Evolutionary conservation across 2,797 vertebrate genomes (phyloP).

Genomic region (Varecia variegata): DNA sequence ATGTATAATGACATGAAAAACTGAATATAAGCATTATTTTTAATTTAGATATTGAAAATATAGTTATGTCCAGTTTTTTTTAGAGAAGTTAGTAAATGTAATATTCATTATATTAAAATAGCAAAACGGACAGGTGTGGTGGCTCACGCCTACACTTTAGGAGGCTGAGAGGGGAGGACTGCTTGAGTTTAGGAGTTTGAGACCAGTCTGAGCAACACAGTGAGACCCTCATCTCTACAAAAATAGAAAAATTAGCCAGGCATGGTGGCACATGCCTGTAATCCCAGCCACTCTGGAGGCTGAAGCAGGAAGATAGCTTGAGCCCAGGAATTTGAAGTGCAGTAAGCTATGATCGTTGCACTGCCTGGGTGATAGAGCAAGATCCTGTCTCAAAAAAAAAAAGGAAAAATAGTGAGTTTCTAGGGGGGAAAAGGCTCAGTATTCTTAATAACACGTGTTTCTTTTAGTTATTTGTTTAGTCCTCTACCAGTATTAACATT

Average conservation of each 20-base stretch:
- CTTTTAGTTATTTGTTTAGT: not conserved
- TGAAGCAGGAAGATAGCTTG: not conserved
- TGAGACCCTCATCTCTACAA: not conserved
- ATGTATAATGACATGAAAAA: conserved; percentile 43
- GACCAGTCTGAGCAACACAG: not conserved
- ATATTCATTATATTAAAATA: conserved; percentile 8
- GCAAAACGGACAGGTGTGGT: not conserved
- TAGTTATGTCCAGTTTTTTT: not conserved
- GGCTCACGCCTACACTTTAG: not conserved
- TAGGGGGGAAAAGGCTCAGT: not conserved
- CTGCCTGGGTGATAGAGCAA: not conserved
- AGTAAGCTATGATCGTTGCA: not conserved
- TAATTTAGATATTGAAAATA: conserved; percentile 16
- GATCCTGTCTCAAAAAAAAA: not conserved
- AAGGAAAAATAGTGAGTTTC: not conserved
- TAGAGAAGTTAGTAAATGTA: conserved; percentile 3
- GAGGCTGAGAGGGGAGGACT: not conserved
- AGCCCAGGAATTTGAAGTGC: not conserved
- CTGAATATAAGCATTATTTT: conserved; percentile 28
- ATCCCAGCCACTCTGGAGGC: not conserved
- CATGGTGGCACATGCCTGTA: not conserved
- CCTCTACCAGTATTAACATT: not conserved
- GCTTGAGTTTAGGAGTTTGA: not conserved
- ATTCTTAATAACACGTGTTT: not conserved
- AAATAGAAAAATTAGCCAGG: not conserved